Conservation (phyloP, 2,888 invertebrate species). For the Catocala fraxini region DNA sequence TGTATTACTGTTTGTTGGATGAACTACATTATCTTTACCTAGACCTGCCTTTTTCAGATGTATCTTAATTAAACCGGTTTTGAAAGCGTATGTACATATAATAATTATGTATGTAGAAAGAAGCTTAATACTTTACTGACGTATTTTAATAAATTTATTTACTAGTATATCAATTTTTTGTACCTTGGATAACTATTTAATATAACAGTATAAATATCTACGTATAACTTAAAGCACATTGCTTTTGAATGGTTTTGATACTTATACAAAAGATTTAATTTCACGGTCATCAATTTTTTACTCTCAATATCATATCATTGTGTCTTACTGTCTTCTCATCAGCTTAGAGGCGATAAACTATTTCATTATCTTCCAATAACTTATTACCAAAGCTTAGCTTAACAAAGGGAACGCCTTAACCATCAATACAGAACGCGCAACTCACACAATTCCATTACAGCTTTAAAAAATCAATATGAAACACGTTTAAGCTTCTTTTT, state of each 20-base stretch:
- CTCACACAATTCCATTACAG: conserved; percentile 57
- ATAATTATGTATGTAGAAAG: too few relatives aligned
- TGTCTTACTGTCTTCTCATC: conserved; percentile 25
- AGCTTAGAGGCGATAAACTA: conserved; percentile 40
- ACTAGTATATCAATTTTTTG: too few relatives aligned
- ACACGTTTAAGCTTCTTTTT: conserved; percentile 64
- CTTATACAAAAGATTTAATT: conserved; percentile 6
- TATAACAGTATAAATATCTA: too few relatives aligned
- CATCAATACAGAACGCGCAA: conserved; percentile 55
- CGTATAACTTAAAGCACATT: too few relatives aligned
- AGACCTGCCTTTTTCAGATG: too few relatives aligned
- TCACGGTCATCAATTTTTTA: conserved; percentile 11
- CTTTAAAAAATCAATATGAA: conserved; percentile 66
- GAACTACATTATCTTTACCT: conserved; percentile 28
- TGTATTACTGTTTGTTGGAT: conserved; percentile 26
- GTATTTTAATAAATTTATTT: too few relatives aligned
- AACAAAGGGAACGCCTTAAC: conserved; percentile 43
- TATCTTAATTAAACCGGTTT: neutral
- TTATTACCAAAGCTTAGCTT: conserved; percentile 25
- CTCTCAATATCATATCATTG: conserved; percentile 11
- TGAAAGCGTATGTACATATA: neutral
- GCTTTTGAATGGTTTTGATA: neutral
- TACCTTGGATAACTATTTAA: too few relatives aligned
- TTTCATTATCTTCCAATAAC: conserved; percentile 38
- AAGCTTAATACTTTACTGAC: neutral